Evolutionary conservation across 1,140 invertebrate genomes (phyloP), one percentile per base, ranked within the genome.

Genomic region (Olivierus martensii): DNA sequence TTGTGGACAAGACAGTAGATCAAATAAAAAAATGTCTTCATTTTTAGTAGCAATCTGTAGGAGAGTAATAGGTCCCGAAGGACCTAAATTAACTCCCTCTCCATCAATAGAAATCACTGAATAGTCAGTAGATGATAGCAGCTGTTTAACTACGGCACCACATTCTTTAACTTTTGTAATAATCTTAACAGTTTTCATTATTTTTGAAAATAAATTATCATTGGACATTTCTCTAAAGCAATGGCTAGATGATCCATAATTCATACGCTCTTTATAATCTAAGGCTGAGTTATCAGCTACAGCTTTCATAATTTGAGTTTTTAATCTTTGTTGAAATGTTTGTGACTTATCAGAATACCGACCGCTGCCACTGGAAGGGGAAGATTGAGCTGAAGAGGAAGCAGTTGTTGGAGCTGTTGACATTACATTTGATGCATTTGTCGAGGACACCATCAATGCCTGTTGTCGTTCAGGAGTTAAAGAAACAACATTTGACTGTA

Each of bases 51-150:
- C 85, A 55, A 95, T 79, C 69, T 93, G 87, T 60, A 93, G 75
- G 19, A 93, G 68, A 0, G 88, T 93, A 21, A 94, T 71, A 59
- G 64, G 63, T 11, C 69, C 69, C 10, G 53, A 62, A 80, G 80
- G 14, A 2, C 87, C 88, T 35, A 92, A 70, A 72, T 92, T 93
- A 7, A 93, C 83, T 17, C 89, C 89, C 72, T 94, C 89, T 60
- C 84, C 89, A 67, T 93, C 89, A 59, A 92, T 79, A 0, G 84
- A 83, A 22, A 93, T 68, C 19, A 71, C 66, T 60, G 77, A 76
- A 28, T 28, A 28, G 42, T 73, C 72, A n/a, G 61, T 59, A 0
- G 52, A 45, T 14, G 54, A 75, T 61, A 87, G 74, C 49, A 93
- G 81, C 46, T 83, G 80, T 36, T 84, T 82, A 21, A 88, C 76